phyloP scores from a whole-genome alignment of 1,140 invertebrate genomes.

The Nomia melanderi region DNA sequence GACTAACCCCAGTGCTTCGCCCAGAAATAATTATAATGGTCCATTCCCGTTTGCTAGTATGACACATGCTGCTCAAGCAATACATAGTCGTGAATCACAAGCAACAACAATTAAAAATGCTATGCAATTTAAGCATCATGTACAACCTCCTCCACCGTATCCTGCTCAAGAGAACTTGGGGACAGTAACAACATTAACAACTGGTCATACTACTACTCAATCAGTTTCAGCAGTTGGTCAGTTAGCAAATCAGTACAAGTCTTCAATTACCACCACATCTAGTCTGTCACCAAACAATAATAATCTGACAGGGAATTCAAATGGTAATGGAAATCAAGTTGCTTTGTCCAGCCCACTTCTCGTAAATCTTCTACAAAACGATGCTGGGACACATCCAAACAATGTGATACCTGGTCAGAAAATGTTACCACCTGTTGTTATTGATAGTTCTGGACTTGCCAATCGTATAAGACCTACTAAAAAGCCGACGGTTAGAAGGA shows the following conservation, averaged over 20 bases:
- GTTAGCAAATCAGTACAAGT: constrained; percentile 71
- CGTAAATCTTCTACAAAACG: constrained; percentile 95
- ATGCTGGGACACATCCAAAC: constrained; percentile 83
- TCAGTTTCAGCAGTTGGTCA: constrained; percentile 65
- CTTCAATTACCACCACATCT: constrained; percentile 70
- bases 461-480: constrained; percentile 79
- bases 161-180: constrained; percentile 75
- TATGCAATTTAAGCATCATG: constrained; percentile 79
- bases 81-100: constrained; percentile 80
- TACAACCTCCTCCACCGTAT: constrained; percentile 79
- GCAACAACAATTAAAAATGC: constrained; percentile 75
- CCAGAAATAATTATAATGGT: constrained; percentile 82
- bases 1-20: constrained; percentile 66
- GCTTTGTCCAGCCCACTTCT: constrained; percentile 93
- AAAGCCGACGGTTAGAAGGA: constrained; percentile 77
- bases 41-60: constrained; percentile 94
- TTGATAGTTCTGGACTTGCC: constrained; percentile 75
- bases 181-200: constrained; percentile 63
- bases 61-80: constrained; percentile 89
- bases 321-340: constrained; percentile 81
- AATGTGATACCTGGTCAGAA: constrained; percentile 77
- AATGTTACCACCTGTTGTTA: constrained; percentile 80
- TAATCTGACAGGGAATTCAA: constrained; percentile 62
- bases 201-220: constrained; percentile 69
- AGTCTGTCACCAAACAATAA: constrained; percentile 73